phyloP scores from a whole-genome alignment of 2,113 vertebrate species.

The Hirundichthys speculiger region DNA sequence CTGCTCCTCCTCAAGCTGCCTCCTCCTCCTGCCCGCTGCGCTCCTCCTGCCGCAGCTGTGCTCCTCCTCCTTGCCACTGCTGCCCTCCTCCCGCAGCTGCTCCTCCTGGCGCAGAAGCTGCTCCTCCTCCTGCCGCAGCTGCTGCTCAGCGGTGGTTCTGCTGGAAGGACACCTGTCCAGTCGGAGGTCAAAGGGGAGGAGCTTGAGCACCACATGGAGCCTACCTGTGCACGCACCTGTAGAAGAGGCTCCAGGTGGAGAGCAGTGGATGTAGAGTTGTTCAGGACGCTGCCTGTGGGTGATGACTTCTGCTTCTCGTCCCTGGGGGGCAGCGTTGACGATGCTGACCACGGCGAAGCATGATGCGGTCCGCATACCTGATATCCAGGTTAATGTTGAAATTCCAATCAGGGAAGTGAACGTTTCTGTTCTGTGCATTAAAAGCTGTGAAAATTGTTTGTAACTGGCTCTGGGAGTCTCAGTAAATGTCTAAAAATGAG shows the following conservation, averaged over 20 bases:
- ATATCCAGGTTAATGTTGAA: slow-evolving; percentile 1
- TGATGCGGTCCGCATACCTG: slow-evolving; percentile 11
- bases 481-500: not conserved
- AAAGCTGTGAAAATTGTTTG: not conserved
- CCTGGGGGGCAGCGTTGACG: not conserved
- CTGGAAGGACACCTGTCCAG: too few species aligned
- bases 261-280: slow-evolving; percentile 11
- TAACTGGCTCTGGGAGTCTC: slow-evolving; percentile 8
- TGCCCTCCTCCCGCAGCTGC: too few species aligned
- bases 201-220: too few species aligned
- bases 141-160: too few species aligned
- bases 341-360: slow-evolving; percentile 2
- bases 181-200: too few species aligned
- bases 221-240: too few species aligned
- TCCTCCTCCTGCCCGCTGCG: too few species aligned
- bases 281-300: slow-evolving; percentile 18
- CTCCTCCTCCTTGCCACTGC: too few species aligned
- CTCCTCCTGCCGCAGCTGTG: too few species aligned
- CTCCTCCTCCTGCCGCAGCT: too few species aligned
- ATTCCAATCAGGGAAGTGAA: slow-evolving; percentile 30
- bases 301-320: slow-evolving; percentile 29
- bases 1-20: too few species aligned
- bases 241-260: slow-evolving; percentile 38
- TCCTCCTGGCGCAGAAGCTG: too few species aligned
- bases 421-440: not conserved